phyloP scores from a whole-genome alignment of 2,113 vertebrate species.

The Anolis carolinensis region DNA sequence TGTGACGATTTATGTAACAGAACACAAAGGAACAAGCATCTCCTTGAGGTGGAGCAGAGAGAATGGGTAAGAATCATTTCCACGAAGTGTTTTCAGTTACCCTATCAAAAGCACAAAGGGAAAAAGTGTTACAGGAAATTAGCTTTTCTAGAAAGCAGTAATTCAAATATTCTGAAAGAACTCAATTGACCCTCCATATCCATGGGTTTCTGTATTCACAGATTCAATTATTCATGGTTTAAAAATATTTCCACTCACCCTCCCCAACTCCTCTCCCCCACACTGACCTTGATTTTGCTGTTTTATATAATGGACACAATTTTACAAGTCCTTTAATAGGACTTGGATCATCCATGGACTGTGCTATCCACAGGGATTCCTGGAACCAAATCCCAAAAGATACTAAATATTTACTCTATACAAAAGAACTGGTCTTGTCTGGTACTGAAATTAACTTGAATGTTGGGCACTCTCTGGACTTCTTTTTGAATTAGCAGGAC shows the following conservation, averaged over 20 bases:
- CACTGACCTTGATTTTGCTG: too few species aligned
- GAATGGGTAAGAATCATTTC: conserved; percentile 26
- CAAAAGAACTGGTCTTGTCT: background rate
- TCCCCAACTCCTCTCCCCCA: too few species aligned
- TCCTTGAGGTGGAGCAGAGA: conserved; percentile 58
- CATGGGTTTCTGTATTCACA: too few species aligned
- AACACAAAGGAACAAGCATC: conserved; percentile 54
- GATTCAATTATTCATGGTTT: too few species aligned
- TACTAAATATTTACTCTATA: too few species aligned
- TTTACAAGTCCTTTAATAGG: too few species aligned
- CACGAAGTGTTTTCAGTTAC: background rate
- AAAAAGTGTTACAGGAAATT: background rate
- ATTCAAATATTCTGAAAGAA: background rate
- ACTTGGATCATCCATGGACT: too few species aligned
- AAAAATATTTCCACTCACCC: too few species aligned
- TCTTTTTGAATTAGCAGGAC: background rate
- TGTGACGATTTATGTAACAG: conserved; percentile 59
- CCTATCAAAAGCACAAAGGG: background rate
- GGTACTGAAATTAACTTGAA: background rate
- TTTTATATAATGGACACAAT: too few species aligned
- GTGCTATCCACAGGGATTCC: too few species aligned
- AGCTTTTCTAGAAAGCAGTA: background rate
- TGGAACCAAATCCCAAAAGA: too few species aligned
- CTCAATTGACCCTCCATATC: too few species aligned
- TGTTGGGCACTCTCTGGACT: background rate